Evolutionary conservation across 2,113 vertebrate genomes (phyloP).

Genomic region (Melanocharis versteri): DNA sequence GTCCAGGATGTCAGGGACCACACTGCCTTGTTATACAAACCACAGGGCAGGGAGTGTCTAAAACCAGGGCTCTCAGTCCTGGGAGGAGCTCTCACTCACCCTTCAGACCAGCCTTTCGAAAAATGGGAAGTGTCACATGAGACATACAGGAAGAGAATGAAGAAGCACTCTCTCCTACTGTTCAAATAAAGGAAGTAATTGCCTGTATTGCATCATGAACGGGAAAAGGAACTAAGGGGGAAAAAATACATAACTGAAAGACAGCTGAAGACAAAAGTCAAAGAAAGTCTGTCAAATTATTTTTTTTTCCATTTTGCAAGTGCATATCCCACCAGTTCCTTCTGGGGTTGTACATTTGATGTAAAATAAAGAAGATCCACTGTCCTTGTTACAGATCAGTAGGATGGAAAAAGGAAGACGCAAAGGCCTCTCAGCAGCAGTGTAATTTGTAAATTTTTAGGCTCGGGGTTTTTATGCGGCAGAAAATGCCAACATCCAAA

Average conservation of each 20-base stretch:
- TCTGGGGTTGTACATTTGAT: not conserved
- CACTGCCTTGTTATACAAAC: not conserved
- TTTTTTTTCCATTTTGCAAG: not conserved
- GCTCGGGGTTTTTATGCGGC: not conserved
- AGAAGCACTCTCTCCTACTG: not conserved
- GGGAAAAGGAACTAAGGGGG: not conserved
- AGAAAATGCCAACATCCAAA: not conserved
- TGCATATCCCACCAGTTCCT: not conserved
- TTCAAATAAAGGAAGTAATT: conserved; percentile 49
- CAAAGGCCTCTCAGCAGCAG: not conserved
- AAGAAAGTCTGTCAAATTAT: not conserved
- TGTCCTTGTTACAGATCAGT: not conserved
- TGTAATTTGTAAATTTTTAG: not conserved
- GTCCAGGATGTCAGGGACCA: not conserved
- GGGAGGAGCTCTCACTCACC: not conserved
- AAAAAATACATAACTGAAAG: not conserved
- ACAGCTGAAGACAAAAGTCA: not conserved
- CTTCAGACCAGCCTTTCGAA: not conserved
- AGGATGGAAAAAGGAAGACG: not conserved
- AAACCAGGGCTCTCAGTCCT: not conserved
- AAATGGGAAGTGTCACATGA: not conserved
- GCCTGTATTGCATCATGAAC: not conserved
- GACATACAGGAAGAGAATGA: not conserved
- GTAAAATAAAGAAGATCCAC: not conserved
- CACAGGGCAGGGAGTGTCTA: not conserved